Base-by-base conservation (phyloP, 2,888 invertebrate species). In the Ophion obscuratus region DNA sequence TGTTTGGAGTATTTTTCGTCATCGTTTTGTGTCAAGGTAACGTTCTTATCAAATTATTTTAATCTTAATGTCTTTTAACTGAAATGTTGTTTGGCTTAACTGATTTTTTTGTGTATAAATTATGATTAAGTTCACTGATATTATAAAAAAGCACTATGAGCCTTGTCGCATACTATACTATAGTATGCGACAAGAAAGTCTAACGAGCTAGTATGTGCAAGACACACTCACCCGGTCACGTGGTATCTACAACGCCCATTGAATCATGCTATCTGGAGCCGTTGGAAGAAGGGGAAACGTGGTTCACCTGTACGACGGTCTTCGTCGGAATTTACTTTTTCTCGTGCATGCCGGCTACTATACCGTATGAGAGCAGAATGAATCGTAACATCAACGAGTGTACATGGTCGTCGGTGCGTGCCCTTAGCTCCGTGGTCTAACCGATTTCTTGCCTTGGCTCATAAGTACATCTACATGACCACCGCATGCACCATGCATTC, bases 191-290 rank as follows among this genome's bases (percentile, higher is more conserved):
- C 20, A 24, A 61, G 20, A 61, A 10, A 20, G 4, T 61, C 61
- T n/a, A 20, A 24, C 24, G 24, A 61, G 20, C 61, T 24, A 61
- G 24, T 20, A 2, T 61, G 61, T 61, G 61, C 24, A 61, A 20
- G 61, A 7, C 24, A 7, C n/a, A 61, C 47, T 61, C 61, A 61
- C 64, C 31, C 17, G 17, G 36, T 66, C 64, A 66, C 64, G 64
- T 66, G 64, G 64, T 66, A 66, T 66, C 62, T 27, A 36, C 64
- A 36, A 66, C 64, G 64, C 64, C 64, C 64, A 36, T 66, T 66
- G 64, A 66, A 66, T 66, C 64, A 66, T 66, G 24, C 64, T 62
- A 62, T 62, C 62, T 36, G 31, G 36, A 36, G 7, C 7, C 11
- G 9, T 11, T 9, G 20, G 4, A 36, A 36, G 36, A 36, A n/a